A percentile compares a stretch with the other conserved stretches of the same genome.
Conservation (phyloP, 2,888 invertebrate genomes). For the Phorcus lineatus region DNA sequence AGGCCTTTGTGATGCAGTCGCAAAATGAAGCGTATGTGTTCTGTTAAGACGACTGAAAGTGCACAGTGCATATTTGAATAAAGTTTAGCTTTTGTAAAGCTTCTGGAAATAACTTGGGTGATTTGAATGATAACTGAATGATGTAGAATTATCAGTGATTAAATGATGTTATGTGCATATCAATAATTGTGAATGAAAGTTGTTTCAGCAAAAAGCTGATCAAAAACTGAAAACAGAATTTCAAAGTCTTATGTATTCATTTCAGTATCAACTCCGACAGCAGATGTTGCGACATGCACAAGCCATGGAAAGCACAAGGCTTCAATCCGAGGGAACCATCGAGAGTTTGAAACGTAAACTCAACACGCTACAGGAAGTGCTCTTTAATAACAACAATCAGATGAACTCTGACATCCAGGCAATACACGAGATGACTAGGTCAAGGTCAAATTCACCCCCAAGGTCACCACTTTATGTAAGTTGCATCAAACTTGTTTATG, state of each 20-base stretch:
- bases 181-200: no score
- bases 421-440: conserved; percentile 37
- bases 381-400: conserved; percentile 38
- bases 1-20: no score
- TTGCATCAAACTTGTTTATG: conserved; percentile 19
- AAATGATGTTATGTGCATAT: no score
- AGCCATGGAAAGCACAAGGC: conserved; percentile 62
- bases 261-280: conserved; percentile 65
- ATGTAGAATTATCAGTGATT: no score
- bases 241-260: neutral
- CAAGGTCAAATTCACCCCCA: conserved; percentile 51
- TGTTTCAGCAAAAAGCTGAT: no score
- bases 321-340: conserved; percentile 69
- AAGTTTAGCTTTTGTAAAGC: no score
- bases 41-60: no score
- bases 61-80: no score
- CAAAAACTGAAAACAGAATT: no score
- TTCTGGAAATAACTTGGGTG: no score
- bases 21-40: no score
- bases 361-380: conserved; percentile 66
- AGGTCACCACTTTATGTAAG: conserved; percentile 31
- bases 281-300: conserved; percentile 67
- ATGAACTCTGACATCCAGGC: conserved; percentile 35
- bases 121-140: no score
- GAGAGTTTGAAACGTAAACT: conserved; percentile 64